Evolutionary conservation across 2,888 invertebrate genomes (phyloP), one percentile per base, ranked within the genome.

Genomic region (Onchidella celtica): DNA sequence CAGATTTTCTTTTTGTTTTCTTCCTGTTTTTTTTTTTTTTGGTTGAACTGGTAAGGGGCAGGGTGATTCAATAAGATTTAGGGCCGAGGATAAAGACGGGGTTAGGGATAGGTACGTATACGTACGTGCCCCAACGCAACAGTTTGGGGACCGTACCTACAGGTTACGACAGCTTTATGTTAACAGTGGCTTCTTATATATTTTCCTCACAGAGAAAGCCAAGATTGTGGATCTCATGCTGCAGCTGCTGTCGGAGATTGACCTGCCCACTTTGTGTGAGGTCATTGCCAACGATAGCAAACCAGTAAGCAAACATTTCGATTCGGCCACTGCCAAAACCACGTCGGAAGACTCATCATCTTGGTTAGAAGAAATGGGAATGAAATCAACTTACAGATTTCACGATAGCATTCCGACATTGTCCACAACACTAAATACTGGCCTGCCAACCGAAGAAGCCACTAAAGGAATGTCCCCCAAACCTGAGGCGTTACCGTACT

Each of bases 181-280:
- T 36, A 24, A 73, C 73, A 73, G 47, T 11, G 47, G 47, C 17
- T 47, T 47, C 47, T 47, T 47, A 11, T 6, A 47, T 61, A 68
- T 21, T 68, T 36, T 63, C 40, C 27, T 29, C 27, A 0, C 82
- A 84, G 85, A 85, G 29, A 84, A 84, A 47, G 66, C 81, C 0
- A 72, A 77, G 36, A 72, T 83, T 0, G 69, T 85, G 9, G 82
- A 83, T 21, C 61, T 72, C 1, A n/a, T 85, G n/a, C 81, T 85
- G 47, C 78, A 84, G 38, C 72, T 85, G 14, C 57, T 85, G 65
- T 81, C 81, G 14, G 83, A 84, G 55, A 84, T 85, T 21, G 85
- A 85, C 57, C 78, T 85, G 1, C 83, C 84, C n/a, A 73, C 85
- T 3, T 69, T 85, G 38, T 85, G 85, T 57, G 72, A 80, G 24